These are phyloP conservation scores for Nephila pilipes DNA, from an alignment of 1,140 invertebrate species.

Conservation along the genomic window DNA sequence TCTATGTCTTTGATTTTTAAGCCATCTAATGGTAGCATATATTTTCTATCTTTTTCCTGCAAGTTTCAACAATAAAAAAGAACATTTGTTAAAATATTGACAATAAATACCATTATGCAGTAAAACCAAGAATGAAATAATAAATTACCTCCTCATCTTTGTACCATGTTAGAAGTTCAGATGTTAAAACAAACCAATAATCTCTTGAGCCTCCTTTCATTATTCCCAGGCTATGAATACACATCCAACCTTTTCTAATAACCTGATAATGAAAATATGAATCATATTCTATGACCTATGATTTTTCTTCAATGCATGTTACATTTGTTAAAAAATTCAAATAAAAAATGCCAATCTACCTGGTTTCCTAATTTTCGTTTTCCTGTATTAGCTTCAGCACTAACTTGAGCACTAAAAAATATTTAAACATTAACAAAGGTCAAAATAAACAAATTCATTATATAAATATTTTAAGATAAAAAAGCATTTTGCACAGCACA, in stretches of 20 bases:
- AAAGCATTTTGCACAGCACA: too few species aligned
- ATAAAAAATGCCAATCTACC: conserved; percentile 78
- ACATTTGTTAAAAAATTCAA: background rate
- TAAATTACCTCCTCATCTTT: conserved; percentile 85
- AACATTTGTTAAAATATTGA: background rate
- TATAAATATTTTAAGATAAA: too few species aligned
- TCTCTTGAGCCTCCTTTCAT: conserved; percentile 98
- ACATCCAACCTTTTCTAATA: conserved; percentile 99
- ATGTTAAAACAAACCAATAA: conserved; percentile 99
- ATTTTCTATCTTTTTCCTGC: conserved; percentile 87
- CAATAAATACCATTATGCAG: background rate
- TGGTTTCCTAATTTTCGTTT: conserved; percentile 92
- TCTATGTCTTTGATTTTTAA: conserved; percentile 84
- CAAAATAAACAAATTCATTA: too few species aligned
- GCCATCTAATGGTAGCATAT: conserved; percentile 84
- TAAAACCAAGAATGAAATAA: background rate
- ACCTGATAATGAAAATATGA: conserved; percentile 83
- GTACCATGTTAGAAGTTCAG: conserved; percentile 98
- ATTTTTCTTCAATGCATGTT: background rate
- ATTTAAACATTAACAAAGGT: too few species aligned
- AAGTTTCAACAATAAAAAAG: background rate
- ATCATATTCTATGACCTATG: background rate
- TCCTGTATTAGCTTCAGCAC: conserved; percentile 91
- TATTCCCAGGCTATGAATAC: conserved; percentile 97
- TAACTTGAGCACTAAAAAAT: conserved; percentile 93